Percentiles rank a stretch among this genome's conserved stretches.
phyloP scores from a whole-genome alignment of 2,888 invertebrate species.

The Lamproptera curius region DNA sequence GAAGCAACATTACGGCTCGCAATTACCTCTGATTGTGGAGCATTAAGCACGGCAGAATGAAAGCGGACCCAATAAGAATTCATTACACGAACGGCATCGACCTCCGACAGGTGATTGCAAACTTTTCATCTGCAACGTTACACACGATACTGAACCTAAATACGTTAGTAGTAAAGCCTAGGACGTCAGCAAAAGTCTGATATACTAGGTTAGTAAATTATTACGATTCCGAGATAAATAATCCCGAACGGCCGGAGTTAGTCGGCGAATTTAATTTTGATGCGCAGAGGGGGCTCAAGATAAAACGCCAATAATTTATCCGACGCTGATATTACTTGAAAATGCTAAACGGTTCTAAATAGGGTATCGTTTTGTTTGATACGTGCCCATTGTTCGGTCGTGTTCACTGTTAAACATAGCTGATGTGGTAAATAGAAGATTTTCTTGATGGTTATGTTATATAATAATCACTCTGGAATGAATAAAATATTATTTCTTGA shows the following conservation, averaged over 20 bases:
- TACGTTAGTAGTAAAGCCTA: constrained; percentile 21
- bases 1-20: constrained; percentile 3
- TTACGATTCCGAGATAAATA: constrained; percentile 46
- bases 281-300: constrained; percentile 12
- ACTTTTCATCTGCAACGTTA: constrained; percentile 4
- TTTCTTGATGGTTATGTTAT: too few relatives aligned
- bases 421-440: too few relatives aligned
- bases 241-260: constrained; percentile 33
- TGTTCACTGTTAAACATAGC: too few relatives aligned
- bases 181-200: constrained; percentile 17
- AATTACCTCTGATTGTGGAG: constrained; percentile 19
- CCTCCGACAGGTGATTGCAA: constrained; percentile 33
- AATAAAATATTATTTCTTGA: too few relatives aligned
- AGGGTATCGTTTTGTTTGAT: too few relatives aligned
- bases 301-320: constrained; percentile 22
- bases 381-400: too few relatives aligned
- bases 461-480: too few relatives aligned
- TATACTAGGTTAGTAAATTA: constrained; percentile 36
- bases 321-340: constrained; percentile 10
- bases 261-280: constrained; percentile 22
- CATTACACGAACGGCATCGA: constrained; percentile 42
- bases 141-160: constrained; percentile 29
- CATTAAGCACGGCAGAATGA: constrained; percentile 20
- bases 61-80: constrained; percentile 32
- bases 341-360: constrained; percentile 10